phyloP scores from a whole-genome alignment of 2,113 vertebrate genomes.

The Hippopotamus amphibius region DNA sequence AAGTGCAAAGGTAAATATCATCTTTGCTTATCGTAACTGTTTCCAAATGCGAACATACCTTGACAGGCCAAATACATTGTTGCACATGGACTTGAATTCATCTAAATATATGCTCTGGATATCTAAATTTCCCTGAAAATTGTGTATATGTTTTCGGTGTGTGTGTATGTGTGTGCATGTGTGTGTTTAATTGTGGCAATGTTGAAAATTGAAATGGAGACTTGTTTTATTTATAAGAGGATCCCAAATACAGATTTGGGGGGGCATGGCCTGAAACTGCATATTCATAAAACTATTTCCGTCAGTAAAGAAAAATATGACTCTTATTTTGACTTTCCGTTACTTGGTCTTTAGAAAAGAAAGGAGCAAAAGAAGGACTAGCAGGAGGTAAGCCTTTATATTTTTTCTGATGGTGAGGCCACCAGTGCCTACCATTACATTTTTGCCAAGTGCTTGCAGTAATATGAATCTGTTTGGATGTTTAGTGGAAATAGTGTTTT shows the following conservation, averaged over 20 bases:
- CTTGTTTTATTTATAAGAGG: neutral
- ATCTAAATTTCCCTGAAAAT: neutral
- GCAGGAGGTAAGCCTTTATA: neutral
- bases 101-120: neutral
- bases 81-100: neutral
- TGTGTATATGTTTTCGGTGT: neutral
- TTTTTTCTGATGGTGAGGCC: neutral
- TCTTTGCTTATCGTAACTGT: neutral
- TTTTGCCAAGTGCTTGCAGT: neutral
- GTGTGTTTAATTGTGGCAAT: neutral
- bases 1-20: neutral
- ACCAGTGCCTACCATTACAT: neutral
- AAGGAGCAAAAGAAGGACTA: neutral
- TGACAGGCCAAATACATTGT: neutral
- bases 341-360: neutral
- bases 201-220: neutral
- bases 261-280: neutral
- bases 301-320: constrained; percentile 15
- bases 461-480: neutral
- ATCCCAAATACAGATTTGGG: neutral
- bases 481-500: neutral
- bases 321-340: neutral
- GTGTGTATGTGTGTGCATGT: neutral
- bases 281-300: neutral
- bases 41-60: neutral